Evolutionary conservation across 2,797 vertebrate genomes (phyloP).

Genomic region (Sebastes baramenuke): DNA sequence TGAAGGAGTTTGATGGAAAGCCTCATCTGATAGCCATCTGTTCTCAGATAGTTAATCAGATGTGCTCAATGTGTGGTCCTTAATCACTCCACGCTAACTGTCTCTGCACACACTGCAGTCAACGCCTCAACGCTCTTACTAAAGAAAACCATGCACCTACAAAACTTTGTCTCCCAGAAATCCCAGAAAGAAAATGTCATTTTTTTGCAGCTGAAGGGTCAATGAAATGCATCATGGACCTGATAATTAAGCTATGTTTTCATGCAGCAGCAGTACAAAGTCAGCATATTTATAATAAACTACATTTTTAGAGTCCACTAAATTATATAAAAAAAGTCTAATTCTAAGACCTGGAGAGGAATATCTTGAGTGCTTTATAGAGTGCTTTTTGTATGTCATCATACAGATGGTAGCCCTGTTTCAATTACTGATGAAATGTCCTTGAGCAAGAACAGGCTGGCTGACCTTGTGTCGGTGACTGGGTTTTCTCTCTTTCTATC

Average conservation of each 20-base stretch:
- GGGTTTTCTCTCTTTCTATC: neutral
- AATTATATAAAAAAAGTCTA: neutral
- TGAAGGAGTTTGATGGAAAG: constrained; percentile 72
- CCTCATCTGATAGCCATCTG: constrained; percentile 78
- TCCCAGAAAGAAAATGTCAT: neutral
- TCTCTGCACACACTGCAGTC: constrained; percentile 32
- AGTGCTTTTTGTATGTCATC: neutral
- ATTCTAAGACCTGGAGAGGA: neutral
- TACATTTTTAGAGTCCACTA: neutral
- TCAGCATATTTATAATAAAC: neutral
- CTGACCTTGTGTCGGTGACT: constrained; percentile 5
- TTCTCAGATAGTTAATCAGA: constrained; percentile 73
- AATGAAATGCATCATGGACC: neutral
- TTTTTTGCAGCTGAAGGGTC: neutral
- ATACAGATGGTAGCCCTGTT: neutral
- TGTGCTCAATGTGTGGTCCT: constrained; percentile 59
- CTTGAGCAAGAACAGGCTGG: neutral
- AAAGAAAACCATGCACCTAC: neutral
- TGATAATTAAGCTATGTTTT: neutral
- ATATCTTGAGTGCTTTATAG: neutral
- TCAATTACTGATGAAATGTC: neutral
- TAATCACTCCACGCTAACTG: constrained; percentile 63
- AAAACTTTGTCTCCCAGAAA: constrained; percentile 9
- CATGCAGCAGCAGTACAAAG: neutral
- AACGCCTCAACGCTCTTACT: neutral